Evolutionary conservation across 1,140 invertebrate species (phyloP).

Genomic region (Macrobrachium nipponense): DNA sequence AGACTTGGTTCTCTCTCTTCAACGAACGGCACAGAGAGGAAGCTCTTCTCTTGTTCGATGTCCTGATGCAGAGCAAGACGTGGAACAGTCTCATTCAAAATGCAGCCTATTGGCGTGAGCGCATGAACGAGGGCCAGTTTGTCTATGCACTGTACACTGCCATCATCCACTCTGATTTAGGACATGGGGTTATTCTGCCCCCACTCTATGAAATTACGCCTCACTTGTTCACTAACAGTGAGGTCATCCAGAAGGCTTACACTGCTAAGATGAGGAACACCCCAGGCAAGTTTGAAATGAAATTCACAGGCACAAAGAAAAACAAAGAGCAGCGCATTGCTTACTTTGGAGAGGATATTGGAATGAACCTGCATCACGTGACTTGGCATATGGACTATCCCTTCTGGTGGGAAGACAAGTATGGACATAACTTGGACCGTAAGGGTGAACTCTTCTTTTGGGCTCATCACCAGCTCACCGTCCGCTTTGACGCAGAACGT

Average conservation of each 20-base stretch:
- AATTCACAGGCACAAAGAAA: constrained; percentile 5
- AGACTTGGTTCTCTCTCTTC: background rate
- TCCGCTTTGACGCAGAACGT: constrained; percentile 2
- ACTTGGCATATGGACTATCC: background rate
- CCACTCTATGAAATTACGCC: background rate
- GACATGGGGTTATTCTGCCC: background rate
- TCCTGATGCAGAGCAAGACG: background rate
- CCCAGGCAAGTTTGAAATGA: background rate
- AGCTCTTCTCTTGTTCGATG: background rate
- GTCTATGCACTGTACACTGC: background rate
- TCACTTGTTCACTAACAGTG: constrained; percentile 13
- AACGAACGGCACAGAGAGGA: background rate
- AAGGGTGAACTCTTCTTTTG: background rate
- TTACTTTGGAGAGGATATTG: background rate
- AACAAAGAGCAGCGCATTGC: background rate
- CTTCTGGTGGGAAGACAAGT: background rate
- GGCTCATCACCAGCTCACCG: background rate
- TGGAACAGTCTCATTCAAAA: background rate
- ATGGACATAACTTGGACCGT: background rate
- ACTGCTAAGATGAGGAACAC: background rate
- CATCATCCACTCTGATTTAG: background rate
- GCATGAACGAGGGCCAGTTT: background rate
- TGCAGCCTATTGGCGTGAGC: background rate
- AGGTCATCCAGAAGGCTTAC: background rate
- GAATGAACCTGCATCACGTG: background rate